Base-by-base conservation (phyloP, 2,113 vertebrate species). In the Corydoras sp. region DNA sequence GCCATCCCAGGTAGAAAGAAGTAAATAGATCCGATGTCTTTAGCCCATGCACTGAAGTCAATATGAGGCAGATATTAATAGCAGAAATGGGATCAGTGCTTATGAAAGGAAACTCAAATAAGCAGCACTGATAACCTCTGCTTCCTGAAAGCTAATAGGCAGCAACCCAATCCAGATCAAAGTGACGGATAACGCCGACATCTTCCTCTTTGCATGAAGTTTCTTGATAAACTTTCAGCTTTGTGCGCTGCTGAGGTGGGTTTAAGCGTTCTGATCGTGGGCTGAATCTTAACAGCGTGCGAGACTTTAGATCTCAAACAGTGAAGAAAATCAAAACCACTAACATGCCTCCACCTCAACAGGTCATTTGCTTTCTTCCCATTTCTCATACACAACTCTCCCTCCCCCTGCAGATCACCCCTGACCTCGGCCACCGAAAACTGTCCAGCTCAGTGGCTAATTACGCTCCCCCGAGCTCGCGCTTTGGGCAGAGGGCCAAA, bases 391-490 rank as follows among this genome's bases (percentile, higher is more conserved):
- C 58, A 65, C 66, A 67, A 30, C 1, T 54, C 62, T 65, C 67
- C 58, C 62, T 72, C 67, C 71, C 72, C 69, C 69, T 70, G 73
- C 58, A 62, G 60, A 80, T 77, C 32, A 58, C 78, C 75, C 78
- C 71, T 86, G 85, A 87, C 82, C 86, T 81, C 77, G 68, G 80
- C 78, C 77, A 79, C 76, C 69, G 73, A 77, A 75, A 72, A 55
- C 77, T 67, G 77, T 79, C 82, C 76, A 74, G 77, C 77, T 76
- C 64, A 49, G 68, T 14, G 65, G 77, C 77, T 86, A 87, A 87
- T 86, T 83, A 83, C 79, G 10, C 78, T 84, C 83, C 81, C 86
- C 55, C 63, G 82, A 80, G 87, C 72, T 76, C 43, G 53, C 53
- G 60, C 30, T 67, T 58, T 75, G 65, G 61, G 61, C 56, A 51